A percentile compares a stretch with the other conserved stretches of the same genome.
These are phyloP conservation scores for Sparus aurata DNA, from an alignment of 2,797 vertebrate genomes.

Conservation along the genomic window DNA sequence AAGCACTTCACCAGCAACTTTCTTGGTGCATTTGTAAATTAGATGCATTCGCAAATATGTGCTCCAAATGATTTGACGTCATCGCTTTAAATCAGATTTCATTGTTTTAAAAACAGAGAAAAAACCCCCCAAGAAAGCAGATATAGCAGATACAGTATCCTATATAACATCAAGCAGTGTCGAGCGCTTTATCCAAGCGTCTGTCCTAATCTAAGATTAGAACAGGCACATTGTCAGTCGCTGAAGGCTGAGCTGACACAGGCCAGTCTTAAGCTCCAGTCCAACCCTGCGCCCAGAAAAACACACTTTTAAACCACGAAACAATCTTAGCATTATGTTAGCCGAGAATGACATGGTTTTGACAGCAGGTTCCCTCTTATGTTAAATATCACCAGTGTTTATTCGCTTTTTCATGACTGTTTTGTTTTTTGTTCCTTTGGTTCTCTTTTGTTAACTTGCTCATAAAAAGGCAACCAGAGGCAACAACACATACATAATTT, in stretches of 20 bases:
- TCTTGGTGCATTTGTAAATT: too few relatives aligned
- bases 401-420: not conserved
- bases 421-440: not conserved
- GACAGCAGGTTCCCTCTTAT: not conserved
- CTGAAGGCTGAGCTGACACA: not conserved
- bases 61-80: too few relatives aligned
- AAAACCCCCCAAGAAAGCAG: too few relatives aligned
- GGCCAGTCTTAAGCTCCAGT: not conserved
- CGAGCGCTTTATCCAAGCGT: too few relatives aligned
- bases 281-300: not conserved
- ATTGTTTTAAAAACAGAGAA: too few relatives aligned
- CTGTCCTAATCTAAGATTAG: too few relatives aligned
- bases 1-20: too few relatives aligned
- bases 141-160: too few relatives aligned
- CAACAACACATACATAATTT: conserved; percentile 22
- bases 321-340: not conserved
- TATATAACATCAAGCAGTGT: too few relatives aligned
- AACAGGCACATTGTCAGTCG: not conserved
- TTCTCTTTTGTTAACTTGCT: not conserved
- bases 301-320: not conserved
- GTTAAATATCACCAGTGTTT: not conserved
- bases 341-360: not conserved
- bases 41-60: too few relatives aligned
- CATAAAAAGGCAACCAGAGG: not conserved
- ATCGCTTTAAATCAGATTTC: too few relatives aligned